A percentile compares a stretch with the other conserved stretches of the same genome.
phyloP scores from a whole-genome alignment of 2,113 vertebrate genomes.

The Datnioides undecimradiatus region DNA sequence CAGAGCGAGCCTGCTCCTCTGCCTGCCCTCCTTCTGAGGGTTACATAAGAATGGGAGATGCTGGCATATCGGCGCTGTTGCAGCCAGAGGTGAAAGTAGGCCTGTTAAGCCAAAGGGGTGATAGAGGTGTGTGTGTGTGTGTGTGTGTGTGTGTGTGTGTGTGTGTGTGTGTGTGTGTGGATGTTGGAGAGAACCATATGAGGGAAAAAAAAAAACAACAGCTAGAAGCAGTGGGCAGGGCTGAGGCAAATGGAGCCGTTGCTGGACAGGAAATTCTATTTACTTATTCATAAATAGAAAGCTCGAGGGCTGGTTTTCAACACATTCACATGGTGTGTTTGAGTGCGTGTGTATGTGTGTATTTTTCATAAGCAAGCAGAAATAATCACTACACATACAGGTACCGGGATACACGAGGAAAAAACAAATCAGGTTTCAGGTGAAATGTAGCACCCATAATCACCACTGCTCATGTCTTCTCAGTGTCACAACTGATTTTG shows the following conservation, averaged over 20 bases:
- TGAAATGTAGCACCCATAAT: neutral
- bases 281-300: slow-evolving; percentile 70
- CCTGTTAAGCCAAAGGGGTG: slow-evolving; percentile 57
- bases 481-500: neutral
- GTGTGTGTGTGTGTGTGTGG: slow-evolving; percentile 24
- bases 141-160: slow-evolving; percentile 25
- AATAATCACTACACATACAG: neutral
- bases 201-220: slow-evolving; percentile 6
- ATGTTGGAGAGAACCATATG: slow-evolving; percentile 30
- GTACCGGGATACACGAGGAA: too few species aligned
- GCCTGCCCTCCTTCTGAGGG: slow-evolving; percentile 61
- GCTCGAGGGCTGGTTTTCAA: slow-evolving; percentile 35
- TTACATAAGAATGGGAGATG: slow-evolving; percentile 76
- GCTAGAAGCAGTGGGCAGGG: slow-evolving; percentile 33
- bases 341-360: neutral
- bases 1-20: slow-evolving; percentile 62
- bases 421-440: neutral
- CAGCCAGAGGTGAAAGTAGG: slow-evolving; percentile 69
- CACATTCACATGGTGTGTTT: slow-evolving; percentile 10
- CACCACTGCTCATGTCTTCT: neutral
- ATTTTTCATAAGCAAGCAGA: neutral
- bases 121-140: slow-evolving; percentile 42
- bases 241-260: slow-evolving; percentile 44
- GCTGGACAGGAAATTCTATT: slow-evolving; percentile 55
- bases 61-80: slow-evolving; percentile 51